Base-by-base conservation (phyloP, 2,797 vertebrate genomes). In the Cynopterus sphinx region DNA sequence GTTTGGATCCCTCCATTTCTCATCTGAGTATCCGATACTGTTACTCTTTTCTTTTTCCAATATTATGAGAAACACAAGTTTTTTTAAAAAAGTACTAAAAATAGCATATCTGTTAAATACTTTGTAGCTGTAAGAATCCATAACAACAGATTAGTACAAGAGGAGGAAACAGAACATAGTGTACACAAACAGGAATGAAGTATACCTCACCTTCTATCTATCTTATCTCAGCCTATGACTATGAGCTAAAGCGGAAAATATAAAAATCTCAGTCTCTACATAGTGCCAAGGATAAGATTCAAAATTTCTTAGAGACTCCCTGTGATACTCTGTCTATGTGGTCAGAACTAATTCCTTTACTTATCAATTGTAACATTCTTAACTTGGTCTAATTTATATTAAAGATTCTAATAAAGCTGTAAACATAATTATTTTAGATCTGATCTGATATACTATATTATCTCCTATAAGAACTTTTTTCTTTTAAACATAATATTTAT, bases 401-500 rank as follows among this genome's bases (percentile, higher is more conserved):
- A 81, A 74, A 81, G 68, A 53, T 61, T 15, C 21, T 70, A 81
- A 90, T 39, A 70, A 53, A 70, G 43, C 9, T 90, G 21, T 31
- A 93, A 93, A 86, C 12, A 61, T 67, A 84, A 70, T 78, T 51
- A 85, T 55, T 74, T 93, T 73, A 67, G 73, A 68, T 68, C 15
- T 75, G n/a, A 74, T 85, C 15, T 75, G n/a, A 74, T 79, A 85
- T 0, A 9, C 10, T 93, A 6, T 68, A 68, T 53, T 75, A 87
- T 36, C 15, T 55, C 43, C 36, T 28, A 3, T 0, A 93, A 75
- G 13, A 77, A 46, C n/a, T 67, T 84, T 71, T 89, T 71, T 59
- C 65, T 49, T 65, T 81, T 91, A 87, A 90, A 51, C 59, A 41
- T 0, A 83, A 17, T 59, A 41, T 65, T 39, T 79, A 51, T 77